Evolutionary conservation across 2,797 vertebrate genomes (phyloP).

Genomic region (Sebastes cheni): DNA sequence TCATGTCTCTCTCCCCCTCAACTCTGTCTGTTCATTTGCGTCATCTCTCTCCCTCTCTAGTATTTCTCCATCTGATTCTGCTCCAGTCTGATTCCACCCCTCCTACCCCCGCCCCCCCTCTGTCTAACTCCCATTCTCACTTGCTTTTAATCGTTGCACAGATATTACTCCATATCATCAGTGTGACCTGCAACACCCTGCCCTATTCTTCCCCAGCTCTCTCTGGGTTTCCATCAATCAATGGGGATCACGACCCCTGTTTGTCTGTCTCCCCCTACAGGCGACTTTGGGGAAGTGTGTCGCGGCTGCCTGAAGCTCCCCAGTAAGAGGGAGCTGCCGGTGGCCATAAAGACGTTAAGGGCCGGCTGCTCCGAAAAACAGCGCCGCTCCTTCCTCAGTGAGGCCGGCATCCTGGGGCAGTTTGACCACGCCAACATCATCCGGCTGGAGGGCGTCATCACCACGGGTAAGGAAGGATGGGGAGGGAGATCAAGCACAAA

Average conservation of each 20-base stretch:
- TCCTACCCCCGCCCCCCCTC: too few species aligned
- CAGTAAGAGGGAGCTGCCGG: slow-evolving; percentile 90
- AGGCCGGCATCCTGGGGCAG: slow-evolving; percentile 93
- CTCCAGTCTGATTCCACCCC: neutral
- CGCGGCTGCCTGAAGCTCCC: slow-evolving; percentile 91
- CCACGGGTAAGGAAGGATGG: slow-evolving; percentile 81
- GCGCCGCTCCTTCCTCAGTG: slow-evolving; percentile 87
- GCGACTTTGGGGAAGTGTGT: slow-evolving; percentile 92
- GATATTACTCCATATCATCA: neutral
- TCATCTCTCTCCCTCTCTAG: slow-evolving; percentile 38
- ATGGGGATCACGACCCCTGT: neutral
- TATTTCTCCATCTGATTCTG: slow-evolving; percentile 20
- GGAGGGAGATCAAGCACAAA: neutral
- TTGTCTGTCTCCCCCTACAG: slow-evolving; percentile 71
- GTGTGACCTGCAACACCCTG: neutral
- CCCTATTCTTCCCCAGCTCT: neutral
- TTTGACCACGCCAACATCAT: slow-evolving; percentile 94
- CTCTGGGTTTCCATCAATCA: neutral
- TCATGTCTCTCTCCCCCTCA: slow-evolving; percentile 15
- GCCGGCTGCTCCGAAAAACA: slow-evolving; percentile 89
- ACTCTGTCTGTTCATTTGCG: slow-evolving; percentile 41
- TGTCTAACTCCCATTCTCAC: neutral
- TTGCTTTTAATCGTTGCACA: slow-evolving; percentile 20
- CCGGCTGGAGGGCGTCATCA: slow-evolving; percentile 92
- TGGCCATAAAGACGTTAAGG: slow-evolving; percentile 90